Evolutionary conservation across 1,140 invertebrate genomes (phyloP).

Genomic region (Zaprionus gabonicus): DNA sequence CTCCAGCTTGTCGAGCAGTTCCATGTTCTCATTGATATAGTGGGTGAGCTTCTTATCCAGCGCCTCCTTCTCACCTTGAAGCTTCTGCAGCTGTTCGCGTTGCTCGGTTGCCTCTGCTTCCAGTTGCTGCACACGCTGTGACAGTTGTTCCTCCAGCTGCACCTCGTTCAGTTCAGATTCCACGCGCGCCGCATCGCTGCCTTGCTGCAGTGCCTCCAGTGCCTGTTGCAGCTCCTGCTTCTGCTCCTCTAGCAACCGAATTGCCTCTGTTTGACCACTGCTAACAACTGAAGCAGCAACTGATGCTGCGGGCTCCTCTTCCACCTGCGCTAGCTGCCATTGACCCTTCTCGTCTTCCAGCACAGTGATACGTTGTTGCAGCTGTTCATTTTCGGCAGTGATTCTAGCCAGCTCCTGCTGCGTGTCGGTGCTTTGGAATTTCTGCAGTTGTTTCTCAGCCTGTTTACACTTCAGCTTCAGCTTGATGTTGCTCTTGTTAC

Average conservation of each 20-base stretch:
- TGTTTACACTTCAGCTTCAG: constrained; percentile 93
- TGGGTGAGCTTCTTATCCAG: constrained; percentile 86
- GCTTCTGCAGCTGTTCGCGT: constrained; percentile 78
- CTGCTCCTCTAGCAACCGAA: constrained; percentile 75
- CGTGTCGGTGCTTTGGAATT: constrained; percentile 89
- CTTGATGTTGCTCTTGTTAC: constrained; percentile 93
- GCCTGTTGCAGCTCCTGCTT: constrained; percentile 69
- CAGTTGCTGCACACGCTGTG: constrained; percentile 62
- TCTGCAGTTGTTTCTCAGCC: constrained; percentile 92
- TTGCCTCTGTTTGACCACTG: constrained; percentile 54
- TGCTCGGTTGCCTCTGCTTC: constrained; percentile 87
- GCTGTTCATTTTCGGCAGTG: constrained; percentile 86
- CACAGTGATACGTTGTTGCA: constrained; percentile 92
- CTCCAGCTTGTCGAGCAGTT: constrained; percentile 88
- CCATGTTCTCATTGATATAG: constrained; percentile 89
- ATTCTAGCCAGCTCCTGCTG: constrained; percentile 89
- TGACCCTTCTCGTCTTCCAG: constrained; percentile 96
- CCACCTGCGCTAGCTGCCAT: constrained; percentile 88
- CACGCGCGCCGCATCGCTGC: constrained; percentile 84
- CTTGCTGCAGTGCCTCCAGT: constrained; percentile 55
- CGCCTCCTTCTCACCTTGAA: constrained; percentile 86
- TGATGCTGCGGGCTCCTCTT: constrained; percentile 38
- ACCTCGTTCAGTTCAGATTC: constrained; percentile 88
- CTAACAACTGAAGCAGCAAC: background rate
- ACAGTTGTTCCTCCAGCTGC: constrained; percentile 89